Conservation (phyloP, 2,797 vertebrate genomes). For the Urosaurus nigricauda region DNA sequence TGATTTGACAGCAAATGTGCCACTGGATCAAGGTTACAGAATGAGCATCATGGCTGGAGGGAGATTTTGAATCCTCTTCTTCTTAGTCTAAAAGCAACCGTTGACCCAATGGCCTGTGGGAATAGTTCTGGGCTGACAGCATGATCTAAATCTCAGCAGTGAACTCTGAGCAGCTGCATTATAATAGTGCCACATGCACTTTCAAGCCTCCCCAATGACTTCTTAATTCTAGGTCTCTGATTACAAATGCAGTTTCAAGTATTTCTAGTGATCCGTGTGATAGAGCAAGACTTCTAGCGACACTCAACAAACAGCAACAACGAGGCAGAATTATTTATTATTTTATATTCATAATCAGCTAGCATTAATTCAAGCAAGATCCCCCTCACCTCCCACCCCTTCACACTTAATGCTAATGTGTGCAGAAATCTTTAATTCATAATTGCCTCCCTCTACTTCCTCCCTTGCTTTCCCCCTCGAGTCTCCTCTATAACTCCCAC, state of each 20-base stretch:
- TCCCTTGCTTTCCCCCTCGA: background rate
- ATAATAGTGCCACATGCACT: background rate
- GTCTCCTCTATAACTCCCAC: background rate
- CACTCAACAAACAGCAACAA: constrained; percentile 42
- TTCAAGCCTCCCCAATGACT: constrained; percentile 33
- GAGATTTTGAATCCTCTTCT: background rate
- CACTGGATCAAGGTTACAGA: background rate
- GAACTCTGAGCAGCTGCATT: background rate
- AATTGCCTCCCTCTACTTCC: background rate
- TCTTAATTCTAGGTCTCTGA: constrained; percentile 48
- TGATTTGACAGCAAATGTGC: background rate
- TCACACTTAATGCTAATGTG: constrained; percentile 44
- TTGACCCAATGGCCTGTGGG: background rate
- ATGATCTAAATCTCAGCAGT: background rate
- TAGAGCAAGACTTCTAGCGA: constrained; percentile 15
- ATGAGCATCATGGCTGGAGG: no score
- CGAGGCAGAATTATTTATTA: constrained; percentile 46
- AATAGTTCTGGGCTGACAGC: background rate
- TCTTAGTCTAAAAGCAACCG: background rate
- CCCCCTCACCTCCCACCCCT: constrained; percentile 1
- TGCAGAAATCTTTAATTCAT: constrained; percentile 37
- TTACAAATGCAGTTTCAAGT: constrained; percentile 19
- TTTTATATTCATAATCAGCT: constrained; percentile 54
- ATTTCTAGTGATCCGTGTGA: constrained; percentile 27
- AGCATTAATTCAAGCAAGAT: constrained; percentile 56